Evolutionary conservation across 92 coral and sea anemone genomes (phyloP), one percentile per base, ranked within the genome.

Genomic region (Siderastrea radians): DNA sequence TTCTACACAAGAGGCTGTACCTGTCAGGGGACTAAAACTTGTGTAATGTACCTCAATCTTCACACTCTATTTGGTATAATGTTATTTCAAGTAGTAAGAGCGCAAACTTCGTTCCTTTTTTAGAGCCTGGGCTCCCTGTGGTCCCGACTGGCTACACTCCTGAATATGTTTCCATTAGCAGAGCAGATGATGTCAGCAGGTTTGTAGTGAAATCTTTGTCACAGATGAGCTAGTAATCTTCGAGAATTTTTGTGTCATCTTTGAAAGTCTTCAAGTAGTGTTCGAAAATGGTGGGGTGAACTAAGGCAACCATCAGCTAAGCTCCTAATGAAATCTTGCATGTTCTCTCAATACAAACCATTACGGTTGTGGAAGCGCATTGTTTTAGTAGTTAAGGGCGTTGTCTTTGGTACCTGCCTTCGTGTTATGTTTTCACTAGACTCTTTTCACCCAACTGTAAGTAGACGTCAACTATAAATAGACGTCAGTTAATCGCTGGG

Each of bases 121-220:
- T 64, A 96, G 99, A 96, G 98, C 73, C 83, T 98, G n/a, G 82
- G 94, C 7, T 75, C 94, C 49, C 83, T 97, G 90, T 95, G 95
- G 96, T 94, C 99, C 12, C 95, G 95, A 79, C 86, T 97, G 89
- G 98, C 96, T 45, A 52, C 91, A 55, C 86, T 95, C 50, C 88
- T 95, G 49, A 95, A 95, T 89, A 82, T 86, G 79, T 77, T 95
- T 48, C 98, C 98, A 9, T 88, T 95, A 48, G 75, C 84, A 10
- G 95, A 91, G 88, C 95, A 95, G 49, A 90, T 95, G 50, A 72
- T 80, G 70, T 86, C 80, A 3, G 92, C 98, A 86, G 98, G 98
- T 95, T 63, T 50, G 70, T 57, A 70, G 11, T 45, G 38, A 17
- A 2, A 19, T 48, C 59, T 6, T 6, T 54, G 12, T 52, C 62